Evolutionary conservation across 1,140 invertebrate genomes (phyloP).

Genomic region (Diachasma alloeum): DNA sequence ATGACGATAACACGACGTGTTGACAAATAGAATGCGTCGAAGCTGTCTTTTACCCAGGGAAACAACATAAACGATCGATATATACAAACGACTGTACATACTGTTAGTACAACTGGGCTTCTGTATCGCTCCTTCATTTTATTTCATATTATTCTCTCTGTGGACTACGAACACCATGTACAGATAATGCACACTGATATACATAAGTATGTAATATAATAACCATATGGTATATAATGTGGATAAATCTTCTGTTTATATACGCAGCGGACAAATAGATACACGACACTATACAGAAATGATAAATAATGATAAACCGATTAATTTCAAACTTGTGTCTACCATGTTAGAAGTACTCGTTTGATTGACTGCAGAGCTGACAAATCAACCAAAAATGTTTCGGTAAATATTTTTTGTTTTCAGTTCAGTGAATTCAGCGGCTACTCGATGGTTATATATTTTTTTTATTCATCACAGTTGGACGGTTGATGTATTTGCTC

Average conservation of each 20-base stretch:
- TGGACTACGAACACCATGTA: background rate
- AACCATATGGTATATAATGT: background rate
- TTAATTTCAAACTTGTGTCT: constrained; percentile 69
- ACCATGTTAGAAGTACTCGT: constrained; percentile 50
- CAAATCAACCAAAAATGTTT: constrained; percentile 9
- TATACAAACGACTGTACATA: background rate
- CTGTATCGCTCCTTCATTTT: background rate
- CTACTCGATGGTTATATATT: background rate
- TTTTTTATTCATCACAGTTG: background rate
- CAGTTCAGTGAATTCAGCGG: background rate
- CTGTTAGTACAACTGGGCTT: background rate
- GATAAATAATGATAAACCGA: constrained; percentile 17
- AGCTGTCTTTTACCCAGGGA: constrained; percentile 7
- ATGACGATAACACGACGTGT: constrained; percentile 17
- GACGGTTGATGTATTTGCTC: background rate
- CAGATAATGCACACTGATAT: background rate
- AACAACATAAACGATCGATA: background rate
- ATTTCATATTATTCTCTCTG: background rate
- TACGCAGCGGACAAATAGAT: background rate
- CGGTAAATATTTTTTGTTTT: background rate
- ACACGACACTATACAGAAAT: background rate
- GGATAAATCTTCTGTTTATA: background rate
- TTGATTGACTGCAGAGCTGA: background rate
- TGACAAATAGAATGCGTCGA: constrained; percentile 18
- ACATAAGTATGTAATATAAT: background rate